These are phyloP conservation scores for Ochropacha duplaris DNA, from an alignment of 2,888 invertebrate species.

Conservation along the genomic window DNA sequence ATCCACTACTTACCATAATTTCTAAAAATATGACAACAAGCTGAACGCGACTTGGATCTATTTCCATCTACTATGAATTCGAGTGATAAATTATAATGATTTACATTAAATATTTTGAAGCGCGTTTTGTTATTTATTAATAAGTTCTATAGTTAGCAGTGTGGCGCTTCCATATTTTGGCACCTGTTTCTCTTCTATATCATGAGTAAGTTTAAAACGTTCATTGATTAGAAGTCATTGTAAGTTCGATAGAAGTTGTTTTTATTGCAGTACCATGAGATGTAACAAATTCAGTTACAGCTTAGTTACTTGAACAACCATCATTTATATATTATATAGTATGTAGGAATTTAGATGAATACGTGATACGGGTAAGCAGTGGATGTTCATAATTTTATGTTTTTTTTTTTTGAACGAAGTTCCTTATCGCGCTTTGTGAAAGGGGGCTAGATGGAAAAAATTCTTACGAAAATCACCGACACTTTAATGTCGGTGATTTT, in stretches of 20 bases:
- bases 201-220: slow-evolving; percentile 26
- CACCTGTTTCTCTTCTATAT: slow-evolving; percentile 25
- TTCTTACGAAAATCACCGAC: too few species aligned
- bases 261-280: neutral
- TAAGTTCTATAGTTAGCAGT: slow-evolving; percentile 4
- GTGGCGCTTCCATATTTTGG: slow-evolving; percentile 29
- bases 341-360: too few species aligned
- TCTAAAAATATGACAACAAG: slow-evolving; percentile 1
- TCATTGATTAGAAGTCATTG: slow-evolving; percentile 13
- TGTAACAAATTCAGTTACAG: too few species aligned
- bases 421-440: too few species aligned
- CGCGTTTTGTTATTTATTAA: slow-evolving; percentile 18
- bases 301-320: neutral
- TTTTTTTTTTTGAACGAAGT: too few species aligned
- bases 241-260: slow-evolving; percentile 10
- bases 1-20: neutral
- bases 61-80: neutral
- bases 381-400: too few species aligned
- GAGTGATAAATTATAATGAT: neutral
- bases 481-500: too few species aligned
- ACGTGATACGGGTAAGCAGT: too few species aligned
- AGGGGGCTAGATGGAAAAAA: too few species aligned
- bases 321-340: too few species aligned
- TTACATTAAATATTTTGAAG: slow-evolving; percentile 7
- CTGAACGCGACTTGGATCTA: slow-evolving; percentile 4